A percentile compares a stretch with the other conserved stretches of the same genome.
Conservation (phyloP, 2,113 vertebrate genomes). For the Poeciliopsis occidentalis region DNA sequence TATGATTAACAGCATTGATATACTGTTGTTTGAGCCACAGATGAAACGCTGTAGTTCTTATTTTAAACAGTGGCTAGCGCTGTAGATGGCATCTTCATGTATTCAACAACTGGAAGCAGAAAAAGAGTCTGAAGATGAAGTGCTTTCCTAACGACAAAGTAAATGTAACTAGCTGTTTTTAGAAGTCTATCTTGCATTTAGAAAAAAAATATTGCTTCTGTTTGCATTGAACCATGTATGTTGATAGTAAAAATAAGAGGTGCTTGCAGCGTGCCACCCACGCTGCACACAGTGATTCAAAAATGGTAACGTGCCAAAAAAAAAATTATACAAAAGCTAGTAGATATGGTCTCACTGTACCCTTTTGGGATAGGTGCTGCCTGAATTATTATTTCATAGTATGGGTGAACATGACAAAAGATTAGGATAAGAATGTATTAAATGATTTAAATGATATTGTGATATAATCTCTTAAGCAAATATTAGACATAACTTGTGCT, state of each 20-base stretch:
- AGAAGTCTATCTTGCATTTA: background rate
- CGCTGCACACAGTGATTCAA: no score
- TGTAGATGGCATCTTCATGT: background rate
- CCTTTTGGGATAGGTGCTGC: no score
- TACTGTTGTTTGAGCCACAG: no score
- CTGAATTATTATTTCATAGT: background rate
- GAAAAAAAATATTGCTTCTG: background rate
- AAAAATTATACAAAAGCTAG: no score
- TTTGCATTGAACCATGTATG: background rate
- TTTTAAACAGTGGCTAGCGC: background rate
- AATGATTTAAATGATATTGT: background rate
- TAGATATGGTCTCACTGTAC: no score
- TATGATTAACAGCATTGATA: background rate
- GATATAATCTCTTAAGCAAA: background rate
- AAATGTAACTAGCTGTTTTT: background rate
- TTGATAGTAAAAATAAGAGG: background rate
- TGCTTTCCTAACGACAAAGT: background rate
- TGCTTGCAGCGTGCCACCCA: background rate
- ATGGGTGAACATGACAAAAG: background rate
- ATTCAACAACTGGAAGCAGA: background rate
- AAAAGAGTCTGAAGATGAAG: background rate
- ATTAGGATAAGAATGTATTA: background rate
- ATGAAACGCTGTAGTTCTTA: background rate
- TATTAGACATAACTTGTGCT: background rate
- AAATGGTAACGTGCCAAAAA: no score